Evolutionary conservation across 2,797 vertebrate genomes (phyloP), one percentile per base, ranked within the genome.

Genomic region (Craterocephalus amniculus): DNA sequence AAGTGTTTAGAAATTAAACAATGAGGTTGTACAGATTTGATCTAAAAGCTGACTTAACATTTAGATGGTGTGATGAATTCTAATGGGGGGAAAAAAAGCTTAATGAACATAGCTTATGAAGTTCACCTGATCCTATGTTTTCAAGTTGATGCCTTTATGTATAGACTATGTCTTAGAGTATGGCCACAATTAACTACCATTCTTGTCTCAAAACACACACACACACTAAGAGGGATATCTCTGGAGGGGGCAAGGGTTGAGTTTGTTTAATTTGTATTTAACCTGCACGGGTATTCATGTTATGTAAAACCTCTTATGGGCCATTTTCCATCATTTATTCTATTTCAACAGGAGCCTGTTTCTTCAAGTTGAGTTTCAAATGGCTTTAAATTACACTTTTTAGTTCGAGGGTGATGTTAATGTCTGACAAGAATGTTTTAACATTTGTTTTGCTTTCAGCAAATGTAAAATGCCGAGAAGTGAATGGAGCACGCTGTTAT

Each of bases 401-500:
- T 84, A 83, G 52, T 70, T 78, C 65, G 64, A 68, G 74, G 79
- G 77, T 78, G 83, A 81, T 87, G 24, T 57, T 74, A 83, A 84
- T 78, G 82, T 86, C 82, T 87, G 34, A 1, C 68, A 77, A 77
- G 88, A 87, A 78, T 88, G 83, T 87, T 88, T 32, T 3, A 88
- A 90, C 89, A 90, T 87, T 93, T 91, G 80, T 92, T 92, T 90
- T 84, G 71, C 83, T 90, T 83, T 87, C 80, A 79, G 79, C 18
- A 52, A 55, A 89, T 90, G 81, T 91, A 92, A 91, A 91, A 91
- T 92, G 84, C 85, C 89, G 71, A 66, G 54, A 61, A 70, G 26
- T 82, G 79, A 83, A 82, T 69, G 76, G 67, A 81, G 71, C 48
- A 35, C 55, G 40, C 62, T 65, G 58, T n/a, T n/a, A 16, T 81